These are phyloP conservation scores for Globodera rostochiensis DNA, from an alignment of 1,140 invertebrate species.

Conservation along the genomic window DNA sequence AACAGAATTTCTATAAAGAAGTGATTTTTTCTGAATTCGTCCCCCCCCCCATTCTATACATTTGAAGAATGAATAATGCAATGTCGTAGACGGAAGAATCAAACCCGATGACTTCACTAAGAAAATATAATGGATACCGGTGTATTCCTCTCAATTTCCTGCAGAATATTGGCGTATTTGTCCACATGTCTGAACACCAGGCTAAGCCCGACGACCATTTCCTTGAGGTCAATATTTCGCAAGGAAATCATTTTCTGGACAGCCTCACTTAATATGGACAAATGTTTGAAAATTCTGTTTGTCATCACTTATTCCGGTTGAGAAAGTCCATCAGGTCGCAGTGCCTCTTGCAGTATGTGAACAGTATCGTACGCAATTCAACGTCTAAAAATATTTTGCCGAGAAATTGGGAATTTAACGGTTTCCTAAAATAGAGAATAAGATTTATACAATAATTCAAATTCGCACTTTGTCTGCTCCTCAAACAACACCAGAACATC, in stretches of 20 bases:
- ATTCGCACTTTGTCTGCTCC: slow-evolving; percentile 20
- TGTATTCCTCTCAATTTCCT: slow-evolving; percentile 87
- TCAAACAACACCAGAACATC: slow-evolving; percentile 31
- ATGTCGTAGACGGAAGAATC: background rate
- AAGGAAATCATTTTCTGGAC: slow-evolving; percentile 75
- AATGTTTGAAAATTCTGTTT: background rate
- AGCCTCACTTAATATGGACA: slow-evolving; percentile 43
- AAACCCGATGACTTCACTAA: slow-evolving; percentile 6
- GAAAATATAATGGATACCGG: slow-evolving; percentile 18
- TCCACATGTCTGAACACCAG: slow-evolving; percentile 91
- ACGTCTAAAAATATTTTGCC: slow-evolving; percentile 86
- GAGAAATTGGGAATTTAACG: slow-evolving; percentile 73
- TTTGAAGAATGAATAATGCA: too few species aligned
- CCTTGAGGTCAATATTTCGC: slow-evolving; percentile 77
- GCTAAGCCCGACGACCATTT: slow-evolving; percentile 86
- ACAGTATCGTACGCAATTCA: slow-evolving; percentile 81
- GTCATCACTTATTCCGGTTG: slow-evolving; percentile 80
- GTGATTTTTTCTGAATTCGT: too few species aligned
- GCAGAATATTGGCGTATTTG: slow-evolving; percentile 82
- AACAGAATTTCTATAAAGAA: too few species aligned
- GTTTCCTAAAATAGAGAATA: slow-evolving; percentile 31
- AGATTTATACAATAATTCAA: slow-evolving; percentile 7
- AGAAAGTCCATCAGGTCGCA: slow-evolving; percentile 86
- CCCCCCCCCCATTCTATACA: background rate
- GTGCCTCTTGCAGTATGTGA: slow-evolving; percentile 85